Conservation (phyloP, 1,140 invertebrate species). For the Nephotettix cincticeps region DNA sequence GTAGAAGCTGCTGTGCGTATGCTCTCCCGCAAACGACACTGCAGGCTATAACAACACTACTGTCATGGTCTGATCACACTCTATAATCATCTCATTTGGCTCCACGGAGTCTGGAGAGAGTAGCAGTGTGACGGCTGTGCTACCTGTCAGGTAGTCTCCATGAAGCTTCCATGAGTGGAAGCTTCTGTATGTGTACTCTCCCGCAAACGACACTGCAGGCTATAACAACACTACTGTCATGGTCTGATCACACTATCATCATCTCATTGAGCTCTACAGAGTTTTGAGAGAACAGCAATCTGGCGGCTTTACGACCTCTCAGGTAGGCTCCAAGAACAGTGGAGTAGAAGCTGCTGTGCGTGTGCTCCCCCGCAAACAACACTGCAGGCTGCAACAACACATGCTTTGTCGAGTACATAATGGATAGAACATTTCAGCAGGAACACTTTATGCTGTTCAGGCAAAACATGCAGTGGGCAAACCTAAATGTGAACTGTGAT, state of each 20-base stretch:
- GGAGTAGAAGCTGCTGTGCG: conserved; percentile 90
- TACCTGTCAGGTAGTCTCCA: conserved; percentile 86
- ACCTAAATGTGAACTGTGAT: too few relatives aligned
- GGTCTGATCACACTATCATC: conserved; percentile 61
- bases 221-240: too few relatives aligned
- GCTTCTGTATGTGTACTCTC: conserved; percentile 90
- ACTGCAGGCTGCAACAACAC: conserved; percentile 72
- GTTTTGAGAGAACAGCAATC: conserved; percentile 61
- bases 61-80: conserved; percentile 66
- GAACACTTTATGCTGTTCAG: too few relatives aligned
- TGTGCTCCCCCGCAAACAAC: conserved; percentile 92
- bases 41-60: conserved; percentile 69
- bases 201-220: conserved; percentile 85
- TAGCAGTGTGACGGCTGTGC: conserved; percentile 77
- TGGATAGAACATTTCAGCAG: too few relatives aligned
- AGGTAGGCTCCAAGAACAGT: conserved; percentile 93
- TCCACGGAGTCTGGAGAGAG: conserved; percentile 54
- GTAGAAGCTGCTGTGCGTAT: conserved; percentile 91
- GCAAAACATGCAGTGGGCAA: too few relatives aligned
- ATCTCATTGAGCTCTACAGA: conserved; percentile 54
- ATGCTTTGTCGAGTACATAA: too few relatives aligned
- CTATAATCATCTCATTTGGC: conserved; percentile 57
- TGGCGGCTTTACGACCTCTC: conserved; percentile 82
- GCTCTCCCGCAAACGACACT: conserved; percentile 91
- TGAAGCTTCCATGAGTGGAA: conserved; percentile 96